These are phyloP conservation scores for Sepioteuthis lessoniana DNA, from an alignment of 2,888 invertebrate species.

Conservation along the genomic window DNA sequence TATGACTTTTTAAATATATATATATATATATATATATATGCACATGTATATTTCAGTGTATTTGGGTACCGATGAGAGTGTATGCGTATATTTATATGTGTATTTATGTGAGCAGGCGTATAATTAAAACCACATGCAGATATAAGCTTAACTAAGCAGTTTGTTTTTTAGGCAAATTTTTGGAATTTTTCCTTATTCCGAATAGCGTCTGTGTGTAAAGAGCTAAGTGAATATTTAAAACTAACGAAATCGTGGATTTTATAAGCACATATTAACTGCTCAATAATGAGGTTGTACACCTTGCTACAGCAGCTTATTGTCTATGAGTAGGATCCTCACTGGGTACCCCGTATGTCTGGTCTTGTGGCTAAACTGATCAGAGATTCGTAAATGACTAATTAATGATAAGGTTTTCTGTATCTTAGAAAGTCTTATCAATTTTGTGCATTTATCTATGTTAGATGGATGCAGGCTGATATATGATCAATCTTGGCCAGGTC, in stretches of 20 bases:
- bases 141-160: slow-evolving; percentile 21
- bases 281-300: no score
- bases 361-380: no score
- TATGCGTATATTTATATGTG: background rate
- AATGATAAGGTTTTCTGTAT: no score
- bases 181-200: background rate
- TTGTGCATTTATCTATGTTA: no score
- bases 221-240: background rate
- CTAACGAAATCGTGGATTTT: background rate
- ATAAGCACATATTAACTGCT: no score
- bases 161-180: background rate
- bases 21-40: background rate
- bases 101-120: background rate
- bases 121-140: background rate
- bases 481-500: no score
- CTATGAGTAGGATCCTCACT: no score
- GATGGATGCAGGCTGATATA: no score
- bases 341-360: no score
- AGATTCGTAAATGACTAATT: no score
- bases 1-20: background rate
- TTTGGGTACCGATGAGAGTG: background rate
- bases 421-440: no score
- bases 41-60: background rate
- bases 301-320: no score
- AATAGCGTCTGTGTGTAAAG: background rate